Base-by-base conservation (phyloP, 1,140 invertebrate genomes). In the Chionoecetes opilio region DNA sequence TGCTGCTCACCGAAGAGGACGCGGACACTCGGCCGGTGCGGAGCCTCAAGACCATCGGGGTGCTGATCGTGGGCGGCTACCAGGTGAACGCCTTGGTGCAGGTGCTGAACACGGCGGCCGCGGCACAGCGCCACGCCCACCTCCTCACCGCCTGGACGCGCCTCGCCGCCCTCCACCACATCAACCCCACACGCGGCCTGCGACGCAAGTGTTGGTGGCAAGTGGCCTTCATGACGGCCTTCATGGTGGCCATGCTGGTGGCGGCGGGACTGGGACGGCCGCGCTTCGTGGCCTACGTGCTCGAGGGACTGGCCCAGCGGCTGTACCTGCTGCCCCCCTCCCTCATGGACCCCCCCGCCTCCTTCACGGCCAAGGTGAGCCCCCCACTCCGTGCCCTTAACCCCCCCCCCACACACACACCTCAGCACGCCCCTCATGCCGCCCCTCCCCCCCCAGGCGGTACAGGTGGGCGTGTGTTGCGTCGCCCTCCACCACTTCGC, bases 401-500 rank as follows among this genome's bases (percentile, higher is more conserved):
- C 82, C 17, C 82, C 37, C 8, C 35, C 63, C 32, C 26, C 35
- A 75, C 90, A 5, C 26, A 31, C 38, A 88, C 88, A 46, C 21
- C 38, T 11, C 31, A 34, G 85, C 21, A 32, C 63, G n/a, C 63
- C 14, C 26, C n/a, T 75, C 63, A 75, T 26, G 21, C 0, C 63
- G 1, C 21, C 63, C 63, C n/a, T n/a, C 9, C 63, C 9, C 53
- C 53, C 53, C 53, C 75, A 92, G 94, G 29, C 41, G 63, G 89
- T 87, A 37, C 94, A 53, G 53, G 35, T 87, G 3, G 82, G 0
- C 29, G 84, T 95, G 32, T 82, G 75, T 1, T 0, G 31, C 11
- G 84, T 92, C 9, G 82, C 94, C 11, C 90, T 95, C 3, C 94
- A 95, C n/a, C 94, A 95, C n/a, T 95, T 95, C 63, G 84, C 90